Percentiles rank a stretch among this genome's conserved stretches.
Evolutionary conservation across 2,797 vertebrate species (phyloP).

Genomic region (Silurus lanzhouensis): DNA sequence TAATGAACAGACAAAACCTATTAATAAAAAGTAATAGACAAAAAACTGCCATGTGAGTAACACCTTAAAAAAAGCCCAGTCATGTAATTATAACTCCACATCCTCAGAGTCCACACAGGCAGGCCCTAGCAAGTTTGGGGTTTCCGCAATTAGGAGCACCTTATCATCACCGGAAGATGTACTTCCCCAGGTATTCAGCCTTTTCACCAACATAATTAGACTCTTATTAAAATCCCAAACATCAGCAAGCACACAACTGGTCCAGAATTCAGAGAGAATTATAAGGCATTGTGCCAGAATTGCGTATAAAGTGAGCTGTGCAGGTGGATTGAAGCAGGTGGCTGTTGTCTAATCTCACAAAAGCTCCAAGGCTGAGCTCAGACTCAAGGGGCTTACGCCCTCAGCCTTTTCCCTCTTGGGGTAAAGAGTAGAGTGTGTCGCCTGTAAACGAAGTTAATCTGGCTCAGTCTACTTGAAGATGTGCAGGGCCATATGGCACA

Average conservation of each 20-base stretch:
- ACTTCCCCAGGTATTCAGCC: neutral
- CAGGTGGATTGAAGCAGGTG: slow-evolving; percentile 65
- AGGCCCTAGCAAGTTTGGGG: slow-evolving; percentile 22
- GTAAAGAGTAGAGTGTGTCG: slow-evolving; percentile 47
- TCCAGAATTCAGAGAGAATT: neutral
- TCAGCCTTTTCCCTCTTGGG: slow-evolving; percentile 55
- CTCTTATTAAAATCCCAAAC: neutral
- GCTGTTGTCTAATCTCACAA: slow-evolving; percentile 68
- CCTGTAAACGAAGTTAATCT: slow-evolving; percentile 62
- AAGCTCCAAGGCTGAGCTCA: slow-evolving; percentile 70
- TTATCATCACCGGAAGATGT: neutral
- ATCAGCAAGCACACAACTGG: neutral
- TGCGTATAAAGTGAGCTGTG: slow-evolving; percentile 23
- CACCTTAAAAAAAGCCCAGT: slow-evolving; percentile 13
- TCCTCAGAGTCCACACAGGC: slow-evolving; percentile 4
- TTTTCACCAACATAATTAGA: slow-evolving; percentile 1
- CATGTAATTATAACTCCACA: neutral
- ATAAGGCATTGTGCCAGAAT: neutral
- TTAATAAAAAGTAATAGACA: neutral
- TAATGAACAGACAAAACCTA: neutral
- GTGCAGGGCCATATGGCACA: slow-evolving; percentile 62
- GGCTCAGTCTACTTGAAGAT: slow-evolving; percentile 59
- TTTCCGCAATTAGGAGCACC: neutral
- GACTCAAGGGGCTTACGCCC: slow-evolving; percentile 64
- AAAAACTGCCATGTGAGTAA: neutral